Conservation (phyloP, 1,140 invertebrate genomes). For the Hypothenemus hampei region DNA sequence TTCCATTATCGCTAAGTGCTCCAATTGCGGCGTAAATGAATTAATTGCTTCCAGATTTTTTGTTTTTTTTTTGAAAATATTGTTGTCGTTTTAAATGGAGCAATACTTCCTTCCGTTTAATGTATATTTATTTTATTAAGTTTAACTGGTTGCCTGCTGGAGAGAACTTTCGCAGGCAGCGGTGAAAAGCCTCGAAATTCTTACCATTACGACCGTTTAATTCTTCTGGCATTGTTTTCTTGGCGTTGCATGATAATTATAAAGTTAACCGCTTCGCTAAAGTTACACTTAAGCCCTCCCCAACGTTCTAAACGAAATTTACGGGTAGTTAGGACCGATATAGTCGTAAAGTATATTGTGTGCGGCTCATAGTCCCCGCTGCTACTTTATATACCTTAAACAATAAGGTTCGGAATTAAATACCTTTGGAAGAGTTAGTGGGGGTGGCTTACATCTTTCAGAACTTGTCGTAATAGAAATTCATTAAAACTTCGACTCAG, state of each 20-base stretch:
- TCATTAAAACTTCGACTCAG: conserved; percentile 6
- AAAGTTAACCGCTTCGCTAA: conserved; percentile 2
- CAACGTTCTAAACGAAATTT: conserved; percentile 6
- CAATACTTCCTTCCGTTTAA: too few species aligned
- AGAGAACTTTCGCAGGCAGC: too few species aligned
- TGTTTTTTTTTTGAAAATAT: too few species aligned
- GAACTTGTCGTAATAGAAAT: conserved; percentile 1
- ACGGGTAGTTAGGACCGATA: conserved; percentile 3
- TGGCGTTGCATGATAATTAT: conserved; percentile 5
- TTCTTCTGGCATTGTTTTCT: conserved; percentile 6
- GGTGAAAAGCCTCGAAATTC: conserved; percentile 1
- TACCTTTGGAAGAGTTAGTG: conserved; percentile 1
- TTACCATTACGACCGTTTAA: conserved; percentile 2
- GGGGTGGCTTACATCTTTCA: conserved; percentile 2
- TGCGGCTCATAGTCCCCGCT: background rate
- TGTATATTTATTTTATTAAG: too few species aligned
- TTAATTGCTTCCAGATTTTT: too few species aligned
- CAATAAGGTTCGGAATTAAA: conserved; percentile 5
- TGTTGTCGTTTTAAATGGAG: too few species aligned
- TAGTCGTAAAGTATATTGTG: conserved; percentile 6
- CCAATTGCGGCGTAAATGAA: too few species aligned
- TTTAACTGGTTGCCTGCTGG: too few species aligned
- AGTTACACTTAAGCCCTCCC: conserved; percentile 1
- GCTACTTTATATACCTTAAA: conserved; percentile 1
- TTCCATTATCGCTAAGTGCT: too few species aligned